Percentiles rank a stretch among this genome's conserved stretches.
These are phyloP conservation scores for Odobenus rosmarus DNA, from an alignment of 2,113 vertebrate genomes.

Conservation along the genomic window DNA sequence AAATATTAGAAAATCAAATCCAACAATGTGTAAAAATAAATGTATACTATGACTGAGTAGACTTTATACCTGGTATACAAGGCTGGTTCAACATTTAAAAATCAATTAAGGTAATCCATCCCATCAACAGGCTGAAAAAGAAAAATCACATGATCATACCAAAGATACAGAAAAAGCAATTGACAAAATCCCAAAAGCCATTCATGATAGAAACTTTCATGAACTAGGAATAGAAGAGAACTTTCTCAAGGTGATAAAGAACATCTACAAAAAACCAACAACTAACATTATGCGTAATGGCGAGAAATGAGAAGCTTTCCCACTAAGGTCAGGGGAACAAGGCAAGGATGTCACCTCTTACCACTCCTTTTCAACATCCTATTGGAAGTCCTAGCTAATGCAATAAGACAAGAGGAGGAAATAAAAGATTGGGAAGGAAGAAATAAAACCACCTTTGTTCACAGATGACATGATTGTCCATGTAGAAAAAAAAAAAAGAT, in stretches of 20 bases:
- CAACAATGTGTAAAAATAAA: not conserved
- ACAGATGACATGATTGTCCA: not conserved
- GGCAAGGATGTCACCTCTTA: not conserved
- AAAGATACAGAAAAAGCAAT: not conserved
- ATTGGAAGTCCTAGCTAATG: not conserved
- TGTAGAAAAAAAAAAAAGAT: not conserved
- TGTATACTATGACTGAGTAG: too few relatives aligned
- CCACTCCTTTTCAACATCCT: not conserved
- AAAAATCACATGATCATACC: not conserved
- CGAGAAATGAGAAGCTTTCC: not conserved
- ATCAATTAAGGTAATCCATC: not conserved
- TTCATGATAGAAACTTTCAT: not conserved
- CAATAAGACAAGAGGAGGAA: not conserved
- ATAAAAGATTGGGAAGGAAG: not conserved
- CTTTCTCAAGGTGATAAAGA: not conserved
- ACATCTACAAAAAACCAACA: not conserved
- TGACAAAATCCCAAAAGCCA: not conserved
- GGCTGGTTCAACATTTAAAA: not conserved
- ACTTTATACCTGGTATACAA: not conserved
- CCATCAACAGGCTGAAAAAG: not conserved
- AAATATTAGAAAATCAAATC: not conserved
- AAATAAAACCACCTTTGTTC: not conserved
- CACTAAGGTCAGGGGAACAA: not conserved
- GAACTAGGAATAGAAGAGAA: not conserved
- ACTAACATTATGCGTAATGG: not conserved